phyloP scores from a whole-genome alignment of 2,888 invertebrate genomes.

The Troides helena region DNA sequence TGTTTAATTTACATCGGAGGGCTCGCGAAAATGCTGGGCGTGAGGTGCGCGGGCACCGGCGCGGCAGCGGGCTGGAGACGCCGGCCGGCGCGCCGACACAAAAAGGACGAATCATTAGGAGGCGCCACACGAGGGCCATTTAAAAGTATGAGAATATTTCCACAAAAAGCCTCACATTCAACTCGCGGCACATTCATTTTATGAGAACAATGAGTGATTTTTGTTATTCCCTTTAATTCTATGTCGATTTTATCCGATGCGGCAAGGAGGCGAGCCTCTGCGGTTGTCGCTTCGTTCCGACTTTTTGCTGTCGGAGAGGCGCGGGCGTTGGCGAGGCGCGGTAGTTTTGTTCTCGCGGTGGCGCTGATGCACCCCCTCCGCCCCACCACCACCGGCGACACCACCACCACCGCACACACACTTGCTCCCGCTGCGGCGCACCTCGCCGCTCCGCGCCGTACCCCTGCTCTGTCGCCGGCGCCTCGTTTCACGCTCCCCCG shows the following conservation, averaged over 20 bases:
- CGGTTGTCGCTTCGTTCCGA: constrained; percentile 75
- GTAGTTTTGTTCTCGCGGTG: constrained; percentile 60
- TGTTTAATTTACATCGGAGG: constrained; percentile 75
- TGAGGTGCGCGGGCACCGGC: constrained; percentile 69
- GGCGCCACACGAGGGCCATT: constrained; percentile 80
- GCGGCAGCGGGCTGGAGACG: constrained; percentile 69
- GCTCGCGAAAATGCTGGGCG: constrained; percentile 62
- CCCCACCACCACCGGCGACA: constrained; percentile 36
- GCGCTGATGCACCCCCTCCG: constrained; percentile 50
- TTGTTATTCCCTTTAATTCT: constrained; percentile 80
- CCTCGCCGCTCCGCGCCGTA: no score
- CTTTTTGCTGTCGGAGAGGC: constrained; percentile 70
- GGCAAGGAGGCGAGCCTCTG: constrained; percentile 68
- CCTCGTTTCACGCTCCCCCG: constrained; percentile 61
- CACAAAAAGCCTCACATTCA: constrained; percentile 80
- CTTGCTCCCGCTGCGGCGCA: no score
- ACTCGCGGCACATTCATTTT: constrained; percentile 80
- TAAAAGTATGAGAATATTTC: constrained; percentile 81
- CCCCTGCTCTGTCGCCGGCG: constrained; percentile 42
- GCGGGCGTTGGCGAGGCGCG: constrained; percentile 68
- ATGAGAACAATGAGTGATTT: constrained; percentile 81
- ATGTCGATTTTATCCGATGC: constrained; percentile 78
- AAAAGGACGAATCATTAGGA: constrained; percentile 79
- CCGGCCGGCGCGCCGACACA: constrained; percentile 62
- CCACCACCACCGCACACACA: constrained; percentile 30